Evolutionary conservation across 2,888 invertebrate genomes (phyloP).

Genomic region (Iphiclides podalirius): DNA sequence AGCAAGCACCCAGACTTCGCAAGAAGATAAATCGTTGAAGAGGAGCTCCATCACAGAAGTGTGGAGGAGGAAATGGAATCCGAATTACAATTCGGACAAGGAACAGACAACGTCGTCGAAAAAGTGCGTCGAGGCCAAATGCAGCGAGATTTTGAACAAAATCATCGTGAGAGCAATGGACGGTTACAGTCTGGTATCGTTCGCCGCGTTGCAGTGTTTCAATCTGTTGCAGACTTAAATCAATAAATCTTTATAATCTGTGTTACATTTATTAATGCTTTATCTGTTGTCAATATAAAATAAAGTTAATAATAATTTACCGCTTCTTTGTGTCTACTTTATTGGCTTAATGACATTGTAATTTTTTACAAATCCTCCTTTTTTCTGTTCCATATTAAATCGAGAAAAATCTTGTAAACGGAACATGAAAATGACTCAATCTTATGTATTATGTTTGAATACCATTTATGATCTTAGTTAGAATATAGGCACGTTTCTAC

Average conservation of each 20-base stretch:
- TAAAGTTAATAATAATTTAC: too few species aligned
- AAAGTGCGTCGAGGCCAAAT: conserved; percentile 41
- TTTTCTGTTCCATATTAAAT: too few species aligned
- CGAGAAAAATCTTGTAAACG: too few species aligned
- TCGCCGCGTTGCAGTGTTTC: conserved; percentile 60
- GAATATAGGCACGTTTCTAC: too few species aligned
- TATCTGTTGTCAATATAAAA: background rate
- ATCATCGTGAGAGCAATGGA: conserved; percentile 56
- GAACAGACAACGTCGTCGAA: conserved; percentile 34
- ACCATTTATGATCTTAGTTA: too few species aligned
- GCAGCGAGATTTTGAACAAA: conserved; percentile 55
- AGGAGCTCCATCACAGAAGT: conserved; percentile 54
- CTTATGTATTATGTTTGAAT: too few species aligned
- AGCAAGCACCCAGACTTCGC: conserved; percentile 35
- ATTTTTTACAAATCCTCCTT: too few species aligned
- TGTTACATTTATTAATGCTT: background rate
- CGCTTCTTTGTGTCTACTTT: too few species aligned
- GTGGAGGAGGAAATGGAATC: conserved; percentile 65
- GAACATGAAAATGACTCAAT: too few species aligned
- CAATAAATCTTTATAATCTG: conserved; percentile 9
- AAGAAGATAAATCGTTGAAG: conserved; percentile 40
- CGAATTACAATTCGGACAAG: conserved; percentile 34
- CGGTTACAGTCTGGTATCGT: conserved; percentile 58
- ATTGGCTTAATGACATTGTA: too few species aligned
- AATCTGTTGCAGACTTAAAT: conserved; percentile 54